Evolutionary conservation across 2,797 vertebrate genomes (phyloP), one percentile per base, ranked within the genome.

Genomic region (Muraenolepis orangiensis): DNA sequence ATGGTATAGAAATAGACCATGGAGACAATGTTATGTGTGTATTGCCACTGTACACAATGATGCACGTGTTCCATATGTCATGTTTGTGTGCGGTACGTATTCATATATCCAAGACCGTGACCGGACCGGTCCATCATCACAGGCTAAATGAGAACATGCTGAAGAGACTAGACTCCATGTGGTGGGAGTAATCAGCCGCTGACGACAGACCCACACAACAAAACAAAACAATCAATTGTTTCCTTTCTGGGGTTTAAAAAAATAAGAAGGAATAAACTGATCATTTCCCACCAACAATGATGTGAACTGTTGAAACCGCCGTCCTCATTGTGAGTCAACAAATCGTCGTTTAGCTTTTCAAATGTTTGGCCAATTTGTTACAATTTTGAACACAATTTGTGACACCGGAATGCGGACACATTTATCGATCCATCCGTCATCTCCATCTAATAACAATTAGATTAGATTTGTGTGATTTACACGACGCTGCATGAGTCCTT

Each of bases 81-180:
- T 10, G 51, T 57, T n/a, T 57, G 51, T 23, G n/a, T 57, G 46
- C 6, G n/a, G 7, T 23, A 23, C 11, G 51, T 7, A 8, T 12
- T 64, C 23, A 2, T 23, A 64, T 13, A 13, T 26, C 7, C n/a
- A 26, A 13, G 57, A n/a, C 57, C 23, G 16, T 6, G n/a, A 26
- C 7, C n/a, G n/a, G 57, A 74, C n/a, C 20, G 12, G 26, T 80
- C 76, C 34, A 20, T 89, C 86, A 69, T 30, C 85, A 76, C 73
- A 10, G 34, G 2, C 23, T 75, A 38, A 80, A 84, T 89, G 84
- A 77, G 72, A 14, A 66, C 69, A 36, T 72, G 70, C n/a, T 23
- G 20, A 57, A 57, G 51, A n/a, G 51, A 23, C 51, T 23, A 12
- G 72, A 13, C 64, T 67, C 46, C 51, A 69, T 69, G 72, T 23